A percentile compares a stretch with the other conserved stretches of the same genome.
Conservation (phyloP, 2,888 invertebrate species). For the Herminia tarsipennalis region DNA sequence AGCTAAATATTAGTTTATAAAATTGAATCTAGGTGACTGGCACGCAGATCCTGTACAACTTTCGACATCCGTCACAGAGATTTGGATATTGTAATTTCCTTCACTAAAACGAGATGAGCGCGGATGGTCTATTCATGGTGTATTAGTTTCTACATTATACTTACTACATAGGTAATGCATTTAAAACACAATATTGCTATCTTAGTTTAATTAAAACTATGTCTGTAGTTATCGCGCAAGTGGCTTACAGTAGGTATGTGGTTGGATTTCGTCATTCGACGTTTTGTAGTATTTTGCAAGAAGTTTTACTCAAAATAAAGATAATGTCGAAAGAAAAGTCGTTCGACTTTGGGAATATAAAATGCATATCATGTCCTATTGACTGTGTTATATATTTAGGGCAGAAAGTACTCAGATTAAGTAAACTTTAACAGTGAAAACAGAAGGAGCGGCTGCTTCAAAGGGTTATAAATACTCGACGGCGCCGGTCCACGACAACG, state of each 20-base stretch:
- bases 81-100: constrained; percentile 19
- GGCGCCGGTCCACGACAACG: constrained; percentile 55
- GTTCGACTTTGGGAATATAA: neutral
- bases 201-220: too few relatives aligned
- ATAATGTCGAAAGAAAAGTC: neutral
- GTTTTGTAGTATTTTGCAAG: too few relatives aligned
- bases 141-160: too few relatives aligned
- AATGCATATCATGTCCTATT: constrained; percentile 3
- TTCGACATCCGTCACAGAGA: constrained; percentile 28
- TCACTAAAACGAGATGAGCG: constrained; percentile 3
- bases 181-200: too few relatives aligned
- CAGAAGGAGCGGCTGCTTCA: constrained; percentile 63
- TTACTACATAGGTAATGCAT: too few relatives aligned
- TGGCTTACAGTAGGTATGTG: too few relatives aligned
- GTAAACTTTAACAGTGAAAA: constrained; percentile 59
- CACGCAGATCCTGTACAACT: constrained; percentile 34
- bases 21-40: constrained; percentile 34
- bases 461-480: constrained; percentile 68
- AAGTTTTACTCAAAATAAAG: too few relatives aligned
- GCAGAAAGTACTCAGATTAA: constrained; percentile 37
- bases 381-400: constrained; percentile 27
- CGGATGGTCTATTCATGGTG: constrained; percentile 4
- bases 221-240: too few relatives aligned
- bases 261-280: too few relatives aligned
- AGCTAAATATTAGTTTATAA: too few relatives aligned